These are phyloP conservation scores for Menura novaehollandiae DNA, from an alignment of 2,113 vertebrate species.

Conservation along the genomic window DNA sequence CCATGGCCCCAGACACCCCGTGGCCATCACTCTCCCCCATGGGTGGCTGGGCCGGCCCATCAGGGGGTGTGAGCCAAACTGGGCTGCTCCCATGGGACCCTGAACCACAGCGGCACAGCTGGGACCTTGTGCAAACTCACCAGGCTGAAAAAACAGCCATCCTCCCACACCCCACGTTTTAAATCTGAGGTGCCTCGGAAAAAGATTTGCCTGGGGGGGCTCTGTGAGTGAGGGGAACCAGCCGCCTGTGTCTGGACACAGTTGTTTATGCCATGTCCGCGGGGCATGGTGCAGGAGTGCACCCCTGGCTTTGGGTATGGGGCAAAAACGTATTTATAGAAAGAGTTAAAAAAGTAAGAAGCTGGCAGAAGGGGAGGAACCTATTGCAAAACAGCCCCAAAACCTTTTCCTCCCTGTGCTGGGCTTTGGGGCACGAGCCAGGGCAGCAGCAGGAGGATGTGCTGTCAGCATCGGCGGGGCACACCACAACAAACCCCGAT, in stretches of 20 bases:
- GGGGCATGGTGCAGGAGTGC: not conserved
- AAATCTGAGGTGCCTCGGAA: not conserved
- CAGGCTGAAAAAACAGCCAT: not conserved
- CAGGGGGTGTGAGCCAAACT: not conserved
- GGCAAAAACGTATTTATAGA: not conserved
- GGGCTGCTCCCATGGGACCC: not conserved
- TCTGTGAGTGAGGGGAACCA: not conserved
- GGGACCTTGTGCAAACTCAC: not conserved
- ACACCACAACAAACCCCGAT: not conserved
- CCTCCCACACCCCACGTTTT: not conserved
- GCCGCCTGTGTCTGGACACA: rapidly evolving
- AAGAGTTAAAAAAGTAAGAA: not conserved
- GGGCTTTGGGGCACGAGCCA: not conserved
- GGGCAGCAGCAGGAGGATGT: not conserved
- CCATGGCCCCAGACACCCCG: not conserved
- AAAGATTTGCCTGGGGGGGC: not conserved
- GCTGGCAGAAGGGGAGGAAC: not conserved
- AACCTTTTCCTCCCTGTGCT: not conserved
- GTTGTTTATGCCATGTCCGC: rapidly evolving
- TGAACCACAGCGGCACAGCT: not conserved
- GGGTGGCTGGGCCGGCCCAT: not conserved
- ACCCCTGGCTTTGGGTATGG: rapidly evolving
- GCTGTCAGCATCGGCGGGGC: not conserved
- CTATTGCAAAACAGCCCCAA: not conserved
- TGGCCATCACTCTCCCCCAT: not conserved